Evolutionary conservation across 2,113 vertebrate genomes (phyloP), one percentile per base, ranked within the genome.

Genomic region (Lampris incognitus): DNA sequence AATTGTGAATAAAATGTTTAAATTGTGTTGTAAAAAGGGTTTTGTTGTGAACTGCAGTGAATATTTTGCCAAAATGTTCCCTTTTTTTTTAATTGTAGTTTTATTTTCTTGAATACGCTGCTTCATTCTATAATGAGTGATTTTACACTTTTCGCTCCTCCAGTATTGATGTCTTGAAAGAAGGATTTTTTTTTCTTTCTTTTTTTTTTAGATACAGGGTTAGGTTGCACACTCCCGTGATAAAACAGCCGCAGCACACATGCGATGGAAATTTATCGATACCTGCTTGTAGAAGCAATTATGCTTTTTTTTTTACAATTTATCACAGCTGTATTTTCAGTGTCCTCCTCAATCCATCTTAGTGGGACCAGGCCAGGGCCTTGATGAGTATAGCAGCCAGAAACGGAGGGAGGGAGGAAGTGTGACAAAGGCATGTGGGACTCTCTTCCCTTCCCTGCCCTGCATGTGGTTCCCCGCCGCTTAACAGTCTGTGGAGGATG

Each of bases 331-430:
- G 85, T 79, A 85, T 89, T 91, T 88, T 88, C 84, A 87, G 87
- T 81, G 75, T 88, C 89, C 81, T 79, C 82, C 85, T 80, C 84
- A 83, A 86, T 91, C 81, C 82, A 48, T 87, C 74, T 87, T 83
- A 82, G 85, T 78, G 69, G 50, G 83, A 85, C 88, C 78, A 79
- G 69, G 82, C 81, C 76, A 76, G 70, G 81, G 69, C 76, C 76
- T 82, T 91, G 85, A 93, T 91, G 90, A 93, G 81, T 79, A 89
- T 87, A 92, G 89, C 92, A 93, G 91, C 70, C 79, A 86, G 69
- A 79, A 71, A 63, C 69, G 69, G 81, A 85, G 79, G 82, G 86
- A 85, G 84, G 81, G 79, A 89, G 87, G 84, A 87, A 90, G 84
- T 84, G 72, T 88, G 89, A 92, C 77, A 69, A 71, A 85, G 78